phyloP scores from a whole-genome alignment of 1,140 invertebrate genomes.

The Drosophila murphyi region DNA sequence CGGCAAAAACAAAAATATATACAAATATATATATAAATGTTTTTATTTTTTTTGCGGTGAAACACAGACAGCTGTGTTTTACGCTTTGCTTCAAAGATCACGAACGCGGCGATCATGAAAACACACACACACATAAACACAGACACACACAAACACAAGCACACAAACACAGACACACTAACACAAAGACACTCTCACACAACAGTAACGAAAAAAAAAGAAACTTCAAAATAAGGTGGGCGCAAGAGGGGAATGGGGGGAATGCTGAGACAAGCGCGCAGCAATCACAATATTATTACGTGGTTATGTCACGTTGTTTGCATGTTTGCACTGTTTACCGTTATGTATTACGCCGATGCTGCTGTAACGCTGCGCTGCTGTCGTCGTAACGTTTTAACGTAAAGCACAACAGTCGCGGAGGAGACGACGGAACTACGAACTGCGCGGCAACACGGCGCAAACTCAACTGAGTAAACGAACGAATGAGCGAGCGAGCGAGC shows the following conservation, averaged over 20 bases:
- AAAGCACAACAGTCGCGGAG: constrained; percentile 51
- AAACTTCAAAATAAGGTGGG: constrained; percentile 36
- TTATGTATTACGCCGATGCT: constrained; percentile 53
- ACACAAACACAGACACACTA: too few species aligned
- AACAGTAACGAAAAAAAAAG: constrained; percentile 24
- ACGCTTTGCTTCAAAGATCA: constrained; percentile 83
- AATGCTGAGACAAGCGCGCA: constrained; percentile 33
- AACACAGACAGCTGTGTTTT: constrained; percentile 76
- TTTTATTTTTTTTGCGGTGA: constrained; percentile 50
- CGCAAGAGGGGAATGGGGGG: not conserved
- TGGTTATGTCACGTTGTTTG: constrained; percentile 71
- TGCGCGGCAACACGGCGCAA: constrained; percentile 57
- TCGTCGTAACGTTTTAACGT: constrained; percentile 22
- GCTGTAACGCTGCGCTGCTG: constrained; percentile 26
- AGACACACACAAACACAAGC: constrained; percentile 27
- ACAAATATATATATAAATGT: constrained; percentile 23
- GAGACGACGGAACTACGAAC: constrained; percentile 41
- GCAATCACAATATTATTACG: constrained; percentile 67
- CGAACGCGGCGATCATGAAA: constrained; percentile 82
- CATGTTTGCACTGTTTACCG: constrained; percentile 46
- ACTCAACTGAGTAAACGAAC: constrained; percentile 56
- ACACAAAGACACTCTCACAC: constrained; percentile 19
- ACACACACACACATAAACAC: constrained; percentile 33
- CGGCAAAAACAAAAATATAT: constrained; percentile 48
- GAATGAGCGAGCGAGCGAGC: constrained; percentile 28